Conservation (phyloP, 2,888 invertebrate genomes). For the Idaea straminata region DNA sequence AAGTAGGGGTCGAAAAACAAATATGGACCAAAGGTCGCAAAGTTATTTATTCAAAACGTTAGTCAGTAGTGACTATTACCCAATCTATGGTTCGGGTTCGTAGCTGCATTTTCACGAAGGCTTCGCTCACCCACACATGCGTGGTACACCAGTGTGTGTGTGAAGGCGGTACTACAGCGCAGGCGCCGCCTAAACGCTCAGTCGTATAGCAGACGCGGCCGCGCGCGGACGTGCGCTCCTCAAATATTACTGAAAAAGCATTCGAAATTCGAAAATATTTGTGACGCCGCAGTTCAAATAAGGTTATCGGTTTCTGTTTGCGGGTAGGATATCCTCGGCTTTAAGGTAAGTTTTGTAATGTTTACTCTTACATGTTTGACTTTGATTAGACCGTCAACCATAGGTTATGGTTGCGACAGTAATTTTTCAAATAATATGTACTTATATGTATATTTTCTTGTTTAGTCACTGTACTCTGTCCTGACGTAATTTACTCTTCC, state of each 20-base stretch:
- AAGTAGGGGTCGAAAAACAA: conserved; percentile 20
- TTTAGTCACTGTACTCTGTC: conserved; percentile 35
- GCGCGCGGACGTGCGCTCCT: conserved; percentile 44
- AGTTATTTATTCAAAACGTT: neutral
- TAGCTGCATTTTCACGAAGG: conserved; percentile 70
- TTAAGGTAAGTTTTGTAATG: conserved; percentile 55
- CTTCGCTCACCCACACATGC: conserved; percentile 41
- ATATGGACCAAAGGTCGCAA: neutral
- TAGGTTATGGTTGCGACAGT: conserved; percentile 42
- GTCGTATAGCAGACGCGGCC: conserved; percentile 51
- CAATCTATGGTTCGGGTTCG: conserved; percentile 4
- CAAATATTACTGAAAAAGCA: conserved; percentile 20
- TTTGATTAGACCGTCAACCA: conserved; percentile 54
- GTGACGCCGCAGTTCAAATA: conserved; percentile 64
- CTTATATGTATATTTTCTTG: conserved; percentile 25
- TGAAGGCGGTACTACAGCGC: conserved; percentile 62
- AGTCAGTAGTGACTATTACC: neutral
- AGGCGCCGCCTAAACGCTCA: conserved; percentile 64
- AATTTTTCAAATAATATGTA: conserved; percentile 20
- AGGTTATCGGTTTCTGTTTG: conserved; percentile 64
- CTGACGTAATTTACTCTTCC: conserved; percentile 37
- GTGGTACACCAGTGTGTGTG: conserved; percentile 42
- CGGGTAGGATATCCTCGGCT: conserved; percentile 63
- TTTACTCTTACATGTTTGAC: conserved; percentile 49
- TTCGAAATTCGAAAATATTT: conserved; percentile 39